phyloP scores from a whole-genome alignment of 2,113 vertebrate species.

The Chamaea fasciata region DNA sequence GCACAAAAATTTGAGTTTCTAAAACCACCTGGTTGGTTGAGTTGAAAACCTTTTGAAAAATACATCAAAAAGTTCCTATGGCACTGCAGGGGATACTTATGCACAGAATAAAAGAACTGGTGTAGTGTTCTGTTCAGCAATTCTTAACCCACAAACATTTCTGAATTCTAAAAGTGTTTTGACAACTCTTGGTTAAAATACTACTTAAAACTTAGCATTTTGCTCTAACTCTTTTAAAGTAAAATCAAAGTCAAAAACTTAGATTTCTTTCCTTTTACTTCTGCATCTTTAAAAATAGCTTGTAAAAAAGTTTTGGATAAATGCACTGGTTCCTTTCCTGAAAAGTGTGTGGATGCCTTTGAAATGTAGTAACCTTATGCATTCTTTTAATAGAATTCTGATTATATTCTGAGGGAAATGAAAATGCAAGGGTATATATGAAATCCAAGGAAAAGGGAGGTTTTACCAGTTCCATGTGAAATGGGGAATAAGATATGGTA shows the following conservation, averaged over 20 bases:
- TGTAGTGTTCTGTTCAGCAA: slow-evolving; percentile 26
- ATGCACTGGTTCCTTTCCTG: neutral
- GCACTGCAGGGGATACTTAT: slow-evolving; percentile 2
- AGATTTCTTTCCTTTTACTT: neutral
- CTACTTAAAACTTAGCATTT: neutral
- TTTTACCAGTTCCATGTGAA: neutral
- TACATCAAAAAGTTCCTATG: slow-evolving; percentile 51
- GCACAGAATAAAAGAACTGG: slow-evolving; percentile 24
- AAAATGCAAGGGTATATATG: neutral
- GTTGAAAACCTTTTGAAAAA: slow-evolving; percentile 65
- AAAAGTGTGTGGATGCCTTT: neutral
- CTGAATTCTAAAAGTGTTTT: slow-evolving; percentile 23
- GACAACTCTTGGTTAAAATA: neutral
- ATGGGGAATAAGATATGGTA: neutral
- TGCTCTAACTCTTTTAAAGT: neutral
- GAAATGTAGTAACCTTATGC: neutral
- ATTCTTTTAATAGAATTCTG: neutral
- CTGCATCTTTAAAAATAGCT: slow-evolving; percentile 6
- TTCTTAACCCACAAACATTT: slow-evolving; percentile 9
- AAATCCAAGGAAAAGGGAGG: neutral
- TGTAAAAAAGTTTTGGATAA: neutral
- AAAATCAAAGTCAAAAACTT: neutral
- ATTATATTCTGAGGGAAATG: neutral
- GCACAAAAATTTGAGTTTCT: slow-evolving; percentile 12
- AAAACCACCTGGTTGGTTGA: slow-evolving; percentile 41